phyloP scores from a whole-genome alignment of 2,888 invertebrate species.

The Caenorhabditis imperialis region DNA sequence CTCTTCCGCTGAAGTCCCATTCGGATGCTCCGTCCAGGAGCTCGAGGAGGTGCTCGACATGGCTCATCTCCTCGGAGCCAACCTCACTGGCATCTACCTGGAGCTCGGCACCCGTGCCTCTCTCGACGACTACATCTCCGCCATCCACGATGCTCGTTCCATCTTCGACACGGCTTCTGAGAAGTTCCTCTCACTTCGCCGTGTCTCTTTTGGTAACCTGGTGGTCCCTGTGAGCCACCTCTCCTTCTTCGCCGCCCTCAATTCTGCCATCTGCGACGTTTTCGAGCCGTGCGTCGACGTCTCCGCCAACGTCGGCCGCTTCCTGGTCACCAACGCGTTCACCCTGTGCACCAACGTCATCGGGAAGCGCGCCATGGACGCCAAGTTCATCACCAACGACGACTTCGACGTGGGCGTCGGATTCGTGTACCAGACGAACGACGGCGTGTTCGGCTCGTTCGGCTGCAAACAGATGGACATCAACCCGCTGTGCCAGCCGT shows the following conservation, averaged over 20 bases:
- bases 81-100: slow-evolving; percentile 78
- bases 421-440: slow-evolving; percentile 73
- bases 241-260: slow-evolving; percentile 87
- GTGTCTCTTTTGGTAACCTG: slow-evolving; percentile 36
- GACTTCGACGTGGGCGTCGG: slow-evolving; percentile 68
- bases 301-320: slow-evolving; percentile 96
- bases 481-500: slow-evolving; percentile 69
- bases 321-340: slow-evolving; percentile 94
- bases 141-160: slow-evolving; percentile 40
- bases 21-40: slow-evolving; percentile 76
- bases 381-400: slow-evolving; percentile 69
- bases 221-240: slow-evolving; percentile 22
- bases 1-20: slow-evolving; percentile 42
- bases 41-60: slow-evolving; percentile 63
- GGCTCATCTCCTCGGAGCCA: slow-evolving; percentile 65
- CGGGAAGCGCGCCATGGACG: slow-evolving; percentile 83
- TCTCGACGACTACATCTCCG: slow-evolving; percentile 25
- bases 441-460: slow-evolving; percentile 83
- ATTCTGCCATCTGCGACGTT: slow-evolving; percentile 85
- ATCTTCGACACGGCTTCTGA: slow-evolving; percentile 27
- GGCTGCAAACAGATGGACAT: slow-evolving; percentile 81
- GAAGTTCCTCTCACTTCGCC: slow-evolving; percentile 24
- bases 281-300: slow-evolving; percentile 86
- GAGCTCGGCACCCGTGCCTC: slow-evolving; percentile 29
- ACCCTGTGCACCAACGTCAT: slow-evolving; percentile 91